Conservation (phyloP, 2,888 invertebrate genomes). For the Tuta absoluta region DNA sequence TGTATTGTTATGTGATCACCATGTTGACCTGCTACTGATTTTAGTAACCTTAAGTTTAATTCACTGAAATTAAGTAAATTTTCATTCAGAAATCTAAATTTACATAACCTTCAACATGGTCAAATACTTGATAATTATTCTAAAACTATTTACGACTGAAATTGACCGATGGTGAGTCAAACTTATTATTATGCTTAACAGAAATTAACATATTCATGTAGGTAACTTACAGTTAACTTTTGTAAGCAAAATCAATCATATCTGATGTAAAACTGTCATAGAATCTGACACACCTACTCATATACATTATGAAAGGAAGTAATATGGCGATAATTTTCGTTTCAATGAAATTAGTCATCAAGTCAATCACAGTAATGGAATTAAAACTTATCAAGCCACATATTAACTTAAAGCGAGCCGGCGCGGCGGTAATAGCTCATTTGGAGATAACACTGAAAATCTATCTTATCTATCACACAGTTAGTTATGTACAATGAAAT, state of each 20-base stretch:
- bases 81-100: too few species aligned
- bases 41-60: too few species aligned
- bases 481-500: not conserved
- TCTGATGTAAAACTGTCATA: not conserved
- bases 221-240: too few species aligned
- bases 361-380: not conserved
- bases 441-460: not conserved
- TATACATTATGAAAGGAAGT: not conserved
- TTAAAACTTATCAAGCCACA: not conserved
- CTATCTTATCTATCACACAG: not conserved
- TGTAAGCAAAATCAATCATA: too few species aligned
- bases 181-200: too few species aligned
- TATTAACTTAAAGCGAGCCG: conserved; percentile 6
- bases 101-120: too few species aligned
- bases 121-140: too few species aligned
- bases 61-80: too few species aligned
- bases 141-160: too few species aligned
- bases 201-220: too few species aligned
- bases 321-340: not conserved
- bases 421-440: not conserved
- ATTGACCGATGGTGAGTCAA: too few species aligned
- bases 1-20: not conserved
- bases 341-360: not conserved
- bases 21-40: too few species aligned
- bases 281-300: not conserved